These are phyloP conservation scores for Ptychobarbus kaznakovi DNA, from an alignment of 2,797 vertebrate genomes.

Conservation along the genomic window DNA sequence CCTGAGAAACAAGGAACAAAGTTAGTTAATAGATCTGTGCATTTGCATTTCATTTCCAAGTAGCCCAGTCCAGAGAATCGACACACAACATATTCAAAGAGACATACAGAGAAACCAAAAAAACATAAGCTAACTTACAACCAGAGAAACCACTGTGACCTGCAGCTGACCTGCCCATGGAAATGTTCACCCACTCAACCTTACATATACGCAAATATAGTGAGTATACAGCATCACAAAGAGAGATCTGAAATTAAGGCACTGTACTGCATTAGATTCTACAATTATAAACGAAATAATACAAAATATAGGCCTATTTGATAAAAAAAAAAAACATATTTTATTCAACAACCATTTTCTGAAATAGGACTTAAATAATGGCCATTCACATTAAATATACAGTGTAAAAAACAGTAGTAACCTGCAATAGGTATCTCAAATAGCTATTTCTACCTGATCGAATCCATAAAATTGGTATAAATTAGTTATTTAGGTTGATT, in stretches of 20 bases:
- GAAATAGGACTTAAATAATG: background rate
- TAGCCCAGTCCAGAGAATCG: background rate
- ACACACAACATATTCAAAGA: conserved; percentile 5
- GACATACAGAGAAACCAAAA: background rate
- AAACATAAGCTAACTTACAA: conserved; percentile 9
- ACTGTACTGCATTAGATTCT: background rate
- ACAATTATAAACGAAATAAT: background rate
- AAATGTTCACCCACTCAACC: conserved; percentile 14
- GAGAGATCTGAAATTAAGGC: background rate
- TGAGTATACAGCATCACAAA: background rate
- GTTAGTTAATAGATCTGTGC: conserved; percentile 5
- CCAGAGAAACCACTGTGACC: conserved; percentile 34
- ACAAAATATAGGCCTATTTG: background rate
- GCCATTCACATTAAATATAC: background rate
- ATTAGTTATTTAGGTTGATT: background rate
- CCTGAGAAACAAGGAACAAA: conserved; percentile 8
- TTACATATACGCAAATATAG: conserved; percentile 31
- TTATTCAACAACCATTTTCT: background rate
- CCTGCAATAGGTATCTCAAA: background rate
- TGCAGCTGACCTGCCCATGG: conserved; percentile 23
- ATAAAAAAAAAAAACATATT: background rate
- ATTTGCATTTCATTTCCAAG: conserved; percentile 46
- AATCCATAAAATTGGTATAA: background rate
- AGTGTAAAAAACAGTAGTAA: background rate
- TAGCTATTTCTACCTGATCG: background rate